Evolutionary conservation across 2,888 invertebrate genomes (phyloP), one percentile per base, ranked within the genome.

Genomic region (Ashinkailepas kermadecensis): DNA sequence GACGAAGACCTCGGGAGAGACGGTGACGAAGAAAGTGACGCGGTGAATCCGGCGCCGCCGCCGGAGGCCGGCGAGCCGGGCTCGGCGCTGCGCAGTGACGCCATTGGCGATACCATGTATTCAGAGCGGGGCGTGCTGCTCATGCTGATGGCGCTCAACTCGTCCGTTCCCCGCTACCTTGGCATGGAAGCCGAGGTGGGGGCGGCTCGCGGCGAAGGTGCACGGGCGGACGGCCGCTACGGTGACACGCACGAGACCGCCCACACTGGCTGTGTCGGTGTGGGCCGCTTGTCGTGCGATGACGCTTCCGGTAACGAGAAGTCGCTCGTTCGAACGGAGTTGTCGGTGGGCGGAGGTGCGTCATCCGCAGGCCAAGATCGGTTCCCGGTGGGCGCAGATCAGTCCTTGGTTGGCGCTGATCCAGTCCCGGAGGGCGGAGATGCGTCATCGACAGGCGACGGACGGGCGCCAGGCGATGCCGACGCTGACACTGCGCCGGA

Each of bases 1-100:
- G 39, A 39, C 39, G 39, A 39, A 39, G 39, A 39, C 39, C 39
- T 39, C 39, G 39, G 39, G 4, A 67, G 62, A 64, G 80, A 62
- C 25, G 67, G 59, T 67, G 80, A 80, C 7, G 81, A 67, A 25
- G 81, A 56, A 13, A 12, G 18, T 56, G 21, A 39, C 9, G 7
- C 70, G 25, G 57, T 78, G 62, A 81, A 78, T 59, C 74, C 70
- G 39, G 78, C 74, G 23, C 58, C 74, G 13, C 21, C 58, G 62
- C 62, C 25, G n/a, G 64, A 21, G 21, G 74, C 74, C 10, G 56
- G 18, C 10, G 56, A 54, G 1, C 54, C 15, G 21, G 54, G 15
- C 54, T 15, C 74, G 18, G 56, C 21, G 56, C 56, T 74, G 9
- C 74, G 23, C 74, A 74, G 74, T 11, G 74, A 74, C 21, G 74